Conservation (phyloP, 2,888 invertebrate genomes). For the Clepsis dumicolana region DNA sequence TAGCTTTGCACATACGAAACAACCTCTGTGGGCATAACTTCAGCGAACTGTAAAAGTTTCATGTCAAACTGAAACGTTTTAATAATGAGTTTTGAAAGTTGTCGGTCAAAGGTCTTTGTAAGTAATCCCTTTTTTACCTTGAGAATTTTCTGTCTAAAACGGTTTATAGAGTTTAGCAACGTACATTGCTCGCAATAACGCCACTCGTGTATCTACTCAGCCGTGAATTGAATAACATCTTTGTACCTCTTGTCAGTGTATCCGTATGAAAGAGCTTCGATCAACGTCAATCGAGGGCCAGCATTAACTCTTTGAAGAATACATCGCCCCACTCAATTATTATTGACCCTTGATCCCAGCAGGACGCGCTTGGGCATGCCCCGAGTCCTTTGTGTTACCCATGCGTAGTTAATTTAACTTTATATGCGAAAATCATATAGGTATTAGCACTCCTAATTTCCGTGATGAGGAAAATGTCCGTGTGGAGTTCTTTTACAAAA, state of each 20-base stretch:
- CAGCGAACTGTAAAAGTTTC: conserved; percentile 17
- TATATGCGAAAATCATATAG: conserved; percentile 23
- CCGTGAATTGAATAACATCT: conserved; percentile 14
- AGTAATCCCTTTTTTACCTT: not conserved
- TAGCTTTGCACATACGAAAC: conserved; percentile 14
- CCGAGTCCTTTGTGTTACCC: conserved; percentile 45
- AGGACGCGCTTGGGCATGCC: conserved; percentile 56
- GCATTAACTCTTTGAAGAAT: conserved; percentile 38
- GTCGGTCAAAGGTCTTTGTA: conserved; percentile 1
- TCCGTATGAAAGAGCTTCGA: conserved; percentile 27
- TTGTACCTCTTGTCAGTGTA: conserved; percentile 19
- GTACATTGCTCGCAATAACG: not conserved
- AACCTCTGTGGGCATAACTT: conserved; percentile 13
- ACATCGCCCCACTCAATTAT: conserved; percentile 61
- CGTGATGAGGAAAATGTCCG: not conserved
- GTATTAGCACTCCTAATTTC: conserved; percentile 1
- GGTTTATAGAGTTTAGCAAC: not conserved
- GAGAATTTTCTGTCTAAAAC: not conserved
- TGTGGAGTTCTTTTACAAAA: not conserved
- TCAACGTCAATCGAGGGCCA: conserved; percentile 33
- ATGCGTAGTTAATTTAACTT: conserved; percentile 29
- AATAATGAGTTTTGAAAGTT: conserved; percentile 25
- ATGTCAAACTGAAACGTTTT: conserved; percentile 20
- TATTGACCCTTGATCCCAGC: conserved; percentile 65
- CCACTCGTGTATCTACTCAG: not conserved